Evolutionary conservation across 2,888 invertebrate genomes (phyloP).

Genomic region (Coronaproctus castanopsis): DNA sequence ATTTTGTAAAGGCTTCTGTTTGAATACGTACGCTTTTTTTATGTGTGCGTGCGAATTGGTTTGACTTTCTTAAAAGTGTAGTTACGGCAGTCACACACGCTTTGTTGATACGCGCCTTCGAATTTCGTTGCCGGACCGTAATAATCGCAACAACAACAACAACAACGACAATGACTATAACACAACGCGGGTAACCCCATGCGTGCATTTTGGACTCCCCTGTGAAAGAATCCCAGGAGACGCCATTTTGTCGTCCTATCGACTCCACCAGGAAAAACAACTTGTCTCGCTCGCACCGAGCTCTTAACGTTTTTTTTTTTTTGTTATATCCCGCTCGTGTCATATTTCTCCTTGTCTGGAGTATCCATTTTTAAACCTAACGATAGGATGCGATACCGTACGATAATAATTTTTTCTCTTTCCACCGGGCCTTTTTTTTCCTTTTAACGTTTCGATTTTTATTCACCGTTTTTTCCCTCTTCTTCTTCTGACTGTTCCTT

Average conservation of each 20-base stretch:
- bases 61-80: no score
- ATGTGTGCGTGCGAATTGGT: no score
- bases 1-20: no score
- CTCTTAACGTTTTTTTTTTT: conserved; percentile 1
- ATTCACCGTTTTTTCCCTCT: no score
- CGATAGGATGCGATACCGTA: not conserved
- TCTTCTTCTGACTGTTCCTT: no score
- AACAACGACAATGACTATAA: not conserved
- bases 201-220: conserved; percentile 18
- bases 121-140: no score
- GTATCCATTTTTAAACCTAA: not conserved
- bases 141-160: not conserved
- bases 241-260: conserved; percentile 22
- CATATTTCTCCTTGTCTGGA: conserved; percentile 1
- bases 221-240: conserved; percentile 20
- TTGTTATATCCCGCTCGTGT: not conserved
- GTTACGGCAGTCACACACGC: no score
- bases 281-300: conserved; percentile 5
- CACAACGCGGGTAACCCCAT: conserved; percentile 12
- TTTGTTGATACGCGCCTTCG: no score
- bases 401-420: no score
- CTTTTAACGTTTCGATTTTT: no score
- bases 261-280: not conserved
- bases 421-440: no score
- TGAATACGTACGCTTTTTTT: no score